These are phyloP conservation scores for Sarcophaga carnaria DNA, from an alignment of 2,888 invertebrate genomes.

Conservation along the genomic window DNA sequence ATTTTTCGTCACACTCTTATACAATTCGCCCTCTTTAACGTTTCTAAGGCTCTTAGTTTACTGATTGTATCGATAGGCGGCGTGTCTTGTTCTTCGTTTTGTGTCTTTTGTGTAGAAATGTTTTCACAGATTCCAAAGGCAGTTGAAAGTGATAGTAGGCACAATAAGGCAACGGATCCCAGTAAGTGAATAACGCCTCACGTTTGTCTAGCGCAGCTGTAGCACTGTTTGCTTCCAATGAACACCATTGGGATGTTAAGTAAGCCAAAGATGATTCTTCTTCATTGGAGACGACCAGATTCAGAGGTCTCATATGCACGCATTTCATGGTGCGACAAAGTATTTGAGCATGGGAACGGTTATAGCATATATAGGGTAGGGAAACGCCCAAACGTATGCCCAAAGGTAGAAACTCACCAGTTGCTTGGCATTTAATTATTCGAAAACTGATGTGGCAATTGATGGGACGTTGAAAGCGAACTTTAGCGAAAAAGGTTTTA, in stretches of 20 bases:
- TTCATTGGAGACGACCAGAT: slow-evolving; percentile 81
- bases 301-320: slow-evolving; percentile 84
- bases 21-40: neutral
- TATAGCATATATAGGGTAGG: slow-evolving; percentile 88
- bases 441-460: slow-evolving; percentile 91
- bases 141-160: slow-evolving; percentile 92
- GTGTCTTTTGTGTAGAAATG: slow-evolving; percentile 83
- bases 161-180: slow-evolving; percentile 94
- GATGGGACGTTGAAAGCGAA: slow-evolving; percentile 86
- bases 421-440: slow-evolving; percentile 85
- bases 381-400: slow-evolving; percentile 91
- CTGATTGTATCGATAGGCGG: slow-evolving; percentile 73
- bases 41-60: slow-evolving; percentile 73
- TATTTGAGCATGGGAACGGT: slow-evolving; percentile 84
- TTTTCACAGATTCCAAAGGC: slow-evolving; percentile 85
- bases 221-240: slow-evolving; percentile 83
- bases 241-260: slow-evolving; percentile 82
- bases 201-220: slow-evolving; percentile 86
- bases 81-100: slow-evolving; percentile 72
- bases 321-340: slow-evolving; percentile 83
- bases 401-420: slow-evolving; percentile 84
- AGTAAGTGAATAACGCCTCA: slow-evolving; percentile 90
- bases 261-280: slow-evolving; percentile 69
- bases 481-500: slow-evolving; percentile 86
- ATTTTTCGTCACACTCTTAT: neutral